Evolutionary conservation across 1,140 invertebrate species (phyloP).

Genomic region (Cryptotermes secundus): DNA sequence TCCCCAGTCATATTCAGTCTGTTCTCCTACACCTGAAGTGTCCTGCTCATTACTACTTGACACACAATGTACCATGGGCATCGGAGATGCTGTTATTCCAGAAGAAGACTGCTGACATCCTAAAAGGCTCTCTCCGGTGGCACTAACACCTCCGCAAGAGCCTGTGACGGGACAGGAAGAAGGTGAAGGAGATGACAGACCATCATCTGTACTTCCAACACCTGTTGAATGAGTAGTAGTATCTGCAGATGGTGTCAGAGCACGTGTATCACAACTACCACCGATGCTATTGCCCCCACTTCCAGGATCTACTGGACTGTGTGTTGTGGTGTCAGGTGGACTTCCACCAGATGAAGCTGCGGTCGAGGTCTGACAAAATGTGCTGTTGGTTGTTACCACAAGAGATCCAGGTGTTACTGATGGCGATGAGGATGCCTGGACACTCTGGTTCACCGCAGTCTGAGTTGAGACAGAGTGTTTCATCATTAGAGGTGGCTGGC

Average conservation of each 20-base stretch:
- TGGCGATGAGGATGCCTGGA: constrained; percentile 31
- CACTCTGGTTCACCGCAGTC: constrained; percentile 63
- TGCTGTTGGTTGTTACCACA: constrained; percentile 56
- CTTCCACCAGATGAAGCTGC: constrained; percentile 50
- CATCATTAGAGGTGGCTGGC: constrained; percentile 26
- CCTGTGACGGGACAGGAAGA: constrained; percentile 35
- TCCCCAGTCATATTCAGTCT: constrained; percentile 24
- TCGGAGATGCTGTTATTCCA: background rate
- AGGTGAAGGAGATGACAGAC: constrained; percentile 38
- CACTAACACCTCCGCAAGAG: constrained; percentile 11
- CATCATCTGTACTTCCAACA: constrained; percentile 38
- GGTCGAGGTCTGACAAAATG: constrained; percentile 53
- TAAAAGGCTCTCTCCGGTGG: background rate
- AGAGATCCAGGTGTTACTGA: constrained; percentile 37
- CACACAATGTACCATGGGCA: constrained; percentile 76
- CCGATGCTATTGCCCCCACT: constrained; percentile 45
- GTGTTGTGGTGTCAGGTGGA: constrained; percentile 78
- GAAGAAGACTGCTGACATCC: constrained; percentile 5
- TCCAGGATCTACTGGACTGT: constrained; percentile 61
- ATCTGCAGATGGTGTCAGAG: constrained; percentile 49
- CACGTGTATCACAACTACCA: constrained; percentile 21
- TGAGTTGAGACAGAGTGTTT: constrained; percentile 73
- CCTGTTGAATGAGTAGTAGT: constrained; percentile 50
- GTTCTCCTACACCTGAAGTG: background rate
- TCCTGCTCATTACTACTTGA: constrained; percentile 67